These are phyloP conservation scores for Mya arenaria DNA, from an alignment of 1,140 invertebrate genomes.

Conservation along the genomic window DNA sequence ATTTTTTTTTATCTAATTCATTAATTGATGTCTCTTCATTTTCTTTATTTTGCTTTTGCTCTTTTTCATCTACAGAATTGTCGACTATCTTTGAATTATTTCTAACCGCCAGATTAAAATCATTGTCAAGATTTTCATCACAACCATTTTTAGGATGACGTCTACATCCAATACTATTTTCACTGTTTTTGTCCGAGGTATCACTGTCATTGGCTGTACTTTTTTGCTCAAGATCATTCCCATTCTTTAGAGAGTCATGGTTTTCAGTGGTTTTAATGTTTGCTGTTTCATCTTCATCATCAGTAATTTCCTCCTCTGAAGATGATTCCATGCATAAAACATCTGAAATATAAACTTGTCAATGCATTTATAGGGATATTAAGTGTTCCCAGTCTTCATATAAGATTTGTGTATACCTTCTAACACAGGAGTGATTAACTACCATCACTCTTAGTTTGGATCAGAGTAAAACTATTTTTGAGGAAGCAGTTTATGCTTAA, in stretches of 20 bases:
- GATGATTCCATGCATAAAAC: constrained; percentile 58
- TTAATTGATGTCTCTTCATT: constrained; percentile 11
- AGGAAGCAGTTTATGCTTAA: too few relatives aligned
- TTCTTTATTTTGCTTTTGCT: not conserved
- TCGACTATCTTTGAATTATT: not conserved
- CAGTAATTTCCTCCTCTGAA: constrained; percentile 58
- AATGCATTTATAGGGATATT: too few relatives aligned
- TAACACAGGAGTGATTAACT: too few relatives aligned
- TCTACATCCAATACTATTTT: not conserved
- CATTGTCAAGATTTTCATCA: constrained; percentile 3
- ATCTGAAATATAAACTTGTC: not conserved
- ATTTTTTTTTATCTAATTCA: constrained; percentile 7
- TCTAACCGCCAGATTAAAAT: not conserved
- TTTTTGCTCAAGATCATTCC: not conserved
- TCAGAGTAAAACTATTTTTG: too few relatives aligned
- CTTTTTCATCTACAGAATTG: not conserved
- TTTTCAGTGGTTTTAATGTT: constrained; percentile 5
- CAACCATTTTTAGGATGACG: not conserved
- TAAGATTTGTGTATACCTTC: too few relatives aligned
- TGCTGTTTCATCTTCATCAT: constrained; percentile 49
- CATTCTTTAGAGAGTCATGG: constrained; percentile 40
- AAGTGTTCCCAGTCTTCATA: too few relatives aligned
- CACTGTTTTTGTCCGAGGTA: constrained; percentile 22
- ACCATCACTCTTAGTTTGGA: too few relatives aligned
- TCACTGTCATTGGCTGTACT: constrained; percentile 18